Evolutionary conservation across 1,140 invertebrate species (phyloP).

Genomic region (Lordiphosa mommai): DNA sequence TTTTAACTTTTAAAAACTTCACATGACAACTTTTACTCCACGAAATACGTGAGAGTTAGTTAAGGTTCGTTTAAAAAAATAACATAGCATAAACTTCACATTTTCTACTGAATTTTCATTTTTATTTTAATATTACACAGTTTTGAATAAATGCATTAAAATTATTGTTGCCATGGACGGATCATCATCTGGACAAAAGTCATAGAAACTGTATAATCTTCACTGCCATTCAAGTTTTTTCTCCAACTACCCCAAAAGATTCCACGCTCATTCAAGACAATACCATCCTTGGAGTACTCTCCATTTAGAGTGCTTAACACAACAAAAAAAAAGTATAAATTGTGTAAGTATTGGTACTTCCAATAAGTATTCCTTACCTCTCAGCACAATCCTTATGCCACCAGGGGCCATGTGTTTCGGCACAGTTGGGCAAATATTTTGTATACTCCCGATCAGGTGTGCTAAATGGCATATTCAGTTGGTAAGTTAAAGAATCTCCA

Average conservation of each 20-base stretch:
- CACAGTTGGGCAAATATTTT: constrained; percentile 83
- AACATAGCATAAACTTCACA: too few relatives aligned
- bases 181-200: constrained; percentile 15
- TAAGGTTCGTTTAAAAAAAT: too few relatives aligned
- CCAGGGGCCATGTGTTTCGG: constrained; percentile 83
- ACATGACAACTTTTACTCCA: too few relatives aligned
- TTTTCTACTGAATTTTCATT: too few relatives aligned
- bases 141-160: too few relatives aligned
- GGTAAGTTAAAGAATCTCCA: constrained; percentile 84
- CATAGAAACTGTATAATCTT: constrained; percentile 1
- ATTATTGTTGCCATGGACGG: too few relatives aligned
- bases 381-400: constrained; percentile 81
- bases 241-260: background rate
- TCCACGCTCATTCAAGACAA: background rate
- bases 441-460: constrained; percentile 84
- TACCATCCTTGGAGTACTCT: constrained; percentile 3
- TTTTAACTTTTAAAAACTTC: too few relatives aligned
- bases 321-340: background rate
- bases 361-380: constrained; percentile 1
- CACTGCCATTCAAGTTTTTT: background rate
- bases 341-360: background rate
- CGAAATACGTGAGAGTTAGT: too few relatives aligned
- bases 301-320: background rate
- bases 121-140: too few relatives aligned
- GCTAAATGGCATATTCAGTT: constrained; percentile 85